phyloP scores from a whole-genome alignment of 2,888 invertebrate species.

The Phyto melanocephala region DNA sequence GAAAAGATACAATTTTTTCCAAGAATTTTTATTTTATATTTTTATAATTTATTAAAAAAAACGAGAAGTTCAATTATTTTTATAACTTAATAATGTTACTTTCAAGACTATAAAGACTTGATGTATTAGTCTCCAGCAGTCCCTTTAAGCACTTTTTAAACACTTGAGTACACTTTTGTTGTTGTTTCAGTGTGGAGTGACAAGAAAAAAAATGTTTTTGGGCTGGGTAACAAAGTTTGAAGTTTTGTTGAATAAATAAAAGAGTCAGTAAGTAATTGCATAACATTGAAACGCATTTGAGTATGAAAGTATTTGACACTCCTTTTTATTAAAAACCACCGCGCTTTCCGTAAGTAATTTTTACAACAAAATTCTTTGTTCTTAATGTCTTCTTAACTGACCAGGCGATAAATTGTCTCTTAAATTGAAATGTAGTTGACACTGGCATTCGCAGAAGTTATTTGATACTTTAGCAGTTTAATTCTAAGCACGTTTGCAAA shows the following conservation, averaged over 20 bases:
- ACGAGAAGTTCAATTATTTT: too few relatives aligned
- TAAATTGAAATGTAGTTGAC: neutral
- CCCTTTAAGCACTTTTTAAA: neutral
- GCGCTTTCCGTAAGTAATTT: neutral
- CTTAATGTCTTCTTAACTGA: neutral
- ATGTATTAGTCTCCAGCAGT: neutral
- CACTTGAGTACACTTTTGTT: slow-evolving; percentile 14
- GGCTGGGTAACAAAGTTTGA: neutral
- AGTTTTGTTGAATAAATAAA: neutral
- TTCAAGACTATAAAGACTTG: neutral
- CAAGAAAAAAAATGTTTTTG: neutral
- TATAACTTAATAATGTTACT: neutral
- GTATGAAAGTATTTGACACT: slow-evolving; percentile 10
- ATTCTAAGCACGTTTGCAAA: too few relatives aligned
- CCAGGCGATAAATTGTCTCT: neutral
- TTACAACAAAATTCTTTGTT: neutral
- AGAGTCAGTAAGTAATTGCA: neutral
- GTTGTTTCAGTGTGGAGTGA: neutral
- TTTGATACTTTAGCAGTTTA: neutral
- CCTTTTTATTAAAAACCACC: neutral
- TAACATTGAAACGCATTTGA: neutral
- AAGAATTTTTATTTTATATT: neutral
- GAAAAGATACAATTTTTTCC: neutral
- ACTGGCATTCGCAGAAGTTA: neutral
- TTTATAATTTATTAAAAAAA: neutral